Evolutionary conservation across 2,113 vertebrate genomes (phyloP).

Genomic region (Galeopterus variegatus): DNA sequence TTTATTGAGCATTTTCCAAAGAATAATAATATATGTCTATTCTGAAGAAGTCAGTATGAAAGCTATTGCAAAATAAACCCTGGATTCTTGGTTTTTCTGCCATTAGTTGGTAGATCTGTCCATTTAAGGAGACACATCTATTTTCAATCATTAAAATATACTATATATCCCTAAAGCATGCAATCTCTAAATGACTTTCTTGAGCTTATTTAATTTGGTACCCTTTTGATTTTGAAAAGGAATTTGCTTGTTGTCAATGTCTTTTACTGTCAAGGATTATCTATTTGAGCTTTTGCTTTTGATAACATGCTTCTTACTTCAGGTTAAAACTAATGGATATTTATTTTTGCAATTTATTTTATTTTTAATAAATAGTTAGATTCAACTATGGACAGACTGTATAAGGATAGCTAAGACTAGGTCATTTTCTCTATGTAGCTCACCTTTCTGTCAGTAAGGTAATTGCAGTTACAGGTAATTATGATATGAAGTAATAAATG

Average conservation of each 20-base stretch:
- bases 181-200: slow-evolving; percentile 41
- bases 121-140: slow-evolving; percentile 3
- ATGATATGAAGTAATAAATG: not conserved
- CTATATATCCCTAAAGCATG: slow-evolving; percentile 59
- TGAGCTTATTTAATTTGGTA: not conserved
- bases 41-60: slow-evolving; percentile 57
- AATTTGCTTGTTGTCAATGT: not conserved
- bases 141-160: not conserved
- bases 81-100: slow-evolving; percentile 61
- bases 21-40: slow-evolving; percentile 39
- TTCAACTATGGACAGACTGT: not conserved
- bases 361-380: slow-evolving; percentile 58
- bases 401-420: slow-evolving; percentile 14
- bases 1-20: slow-evolving; percentile 76
- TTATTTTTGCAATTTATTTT: slow-evolving; percentile 30
- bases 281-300: slow-evolving; percentile 1
- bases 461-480: slow-evolving; percentile 20
- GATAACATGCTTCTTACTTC: slow-evolving; percentile 22
- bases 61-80: slow-evolving; percentile 39
- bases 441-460: slow-evolving; percentile 61
- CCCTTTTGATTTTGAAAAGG: slow-evolving; percentile 20
- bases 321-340: slow-evolving; percentile 65
- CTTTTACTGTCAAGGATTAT: slow-evolving; percentile 35
- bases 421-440: slow-evolving; percentile 19
- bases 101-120: not conserved